Percentiles rank a stretch among this genome's conserved stretches.
Conservation (phyloP, 2,797 vertebrate species). For the Hyperoplus lanceolatus region DNA sequence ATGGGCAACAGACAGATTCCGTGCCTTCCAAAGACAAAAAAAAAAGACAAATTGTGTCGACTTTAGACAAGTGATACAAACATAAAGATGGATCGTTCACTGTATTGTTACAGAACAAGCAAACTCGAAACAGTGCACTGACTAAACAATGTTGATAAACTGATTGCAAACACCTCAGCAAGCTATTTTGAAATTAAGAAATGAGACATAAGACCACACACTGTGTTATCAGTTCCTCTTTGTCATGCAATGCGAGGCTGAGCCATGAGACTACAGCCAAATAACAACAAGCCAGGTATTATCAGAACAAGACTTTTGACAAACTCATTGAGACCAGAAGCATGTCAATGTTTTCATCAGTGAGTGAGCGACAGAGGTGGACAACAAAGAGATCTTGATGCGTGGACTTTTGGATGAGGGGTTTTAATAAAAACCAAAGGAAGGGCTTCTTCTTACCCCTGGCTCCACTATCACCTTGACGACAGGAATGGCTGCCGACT, state of each 20-base stretch:
- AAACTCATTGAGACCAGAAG: slow-evolving; percentile 30
- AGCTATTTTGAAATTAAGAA: slow-evolving; percentile 25
- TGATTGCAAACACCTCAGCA: slow-evolving; percentile 11
- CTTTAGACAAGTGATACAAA: slow-evolving; percentile 8
- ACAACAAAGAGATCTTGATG: slow-evolving; percentile 54
- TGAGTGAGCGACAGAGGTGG: slow-evolving; percentile 42
- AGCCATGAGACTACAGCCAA: slow-evolving; percentile 46
- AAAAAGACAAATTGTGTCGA: slow-evolving; percentile 25
- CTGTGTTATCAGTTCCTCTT: slow-evolving; percentile 3
- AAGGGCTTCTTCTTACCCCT: slow-evolving; percentile 82
- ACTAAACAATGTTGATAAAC: not conserved
- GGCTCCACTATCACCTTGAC: slow-evolving; percentile 85
- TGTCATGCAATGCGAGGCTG: slow-evolving; percentile 65
- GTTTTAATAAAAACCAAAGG: slow-evolving; percentile 43
- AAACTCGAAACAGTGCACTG: slow-evolving; percentile 10
- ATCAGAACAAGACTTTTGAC: slow-evolving; percentile 2
- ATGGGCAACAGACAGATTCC: slow-evolving; percentile 25
- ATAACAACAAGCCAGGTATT: not conserved
- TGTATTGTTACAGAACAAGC: slow-evolving; percentile 2
- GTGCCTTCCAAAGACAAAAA: slow-evolving; percentile 23
- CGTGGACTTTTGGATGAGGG: slow-evolving; percentile 59
- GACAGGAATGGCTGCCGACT: slow-evolving; percentile 83
- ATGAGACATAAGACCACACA: slow-evolving; percentile 17
- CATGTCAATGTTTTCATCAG: slow-evolving; percentile 50
- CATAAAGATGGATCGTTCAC: slow-evolving; percentile 31